These are phyloP conservation scores for Myxocyprinus asiaticus DNA, from an alignment of 2,113 vertebrate species.

Conservation along the genomic window DNA sequence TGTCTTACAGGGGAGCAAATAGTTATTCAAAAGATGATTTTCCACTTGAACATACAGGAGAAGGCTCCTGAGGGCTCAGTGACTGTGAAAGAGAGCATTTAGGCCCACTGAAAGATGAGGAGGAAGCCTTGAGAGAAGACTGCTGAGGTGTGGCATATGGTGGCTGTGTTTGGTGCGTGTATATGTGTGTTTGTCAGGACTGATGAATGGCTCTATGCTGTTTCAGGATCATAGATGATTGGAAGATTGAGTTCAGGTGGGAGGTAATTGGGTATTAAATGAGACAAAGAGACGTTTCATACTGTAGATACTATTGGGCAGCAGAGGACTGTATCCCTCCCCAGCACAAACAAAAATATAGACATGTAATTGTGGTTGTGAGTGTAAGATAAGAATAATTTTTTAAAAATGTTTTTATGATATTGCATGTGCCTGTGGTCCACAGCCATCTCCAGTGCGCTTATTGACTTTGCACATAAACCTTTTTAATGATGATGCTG, in stretches of 20 bases:
- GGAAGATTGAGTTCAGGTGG: conserved; percentile 64
- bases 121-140: neutral
- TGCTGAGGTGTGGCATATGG: conserved; percentile 5
- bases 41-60: conserved; percentile 34
- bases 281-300: conserved; percentile 59
- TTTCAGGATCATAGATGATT: conserved; percentile 64
- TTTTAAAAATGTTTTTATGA: neutral
- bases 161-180: neutral
- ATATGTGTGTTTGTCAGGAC: conserved; percentile 47
- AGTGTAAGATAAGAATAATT: neutral
- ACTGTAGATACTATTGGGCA: conserved; percentile 42
- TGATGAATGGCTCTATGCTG: conserved; percentile 64
- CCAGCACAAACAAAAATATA: neutral
- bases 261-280: conserved; percentile 68
- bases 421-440: conserved; percentile 26
- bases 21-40: conserved; percentile 26
- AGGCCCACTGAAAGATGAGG: conserved; percentile 34
- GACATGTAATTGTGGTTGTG: conserved; percentile 2
- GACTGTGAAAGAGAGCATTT: conserved; percentile 7
- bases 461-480: conserved; percentile 64
- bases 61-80: conserved; percentile 11
- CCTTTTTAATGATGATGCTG: conserved; percentile 62
- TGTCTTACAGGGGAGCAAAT: no score
- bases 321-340: conserved; percentile 34
- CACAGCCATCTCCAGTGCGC: conserved; percentile 42